Percentiles rank a stretch among this genome's conserved stretches.
phyloP scores from a whole-genome alignment of 2,888 invertebrate genomes.

The Encarsia formosa region DNA sequence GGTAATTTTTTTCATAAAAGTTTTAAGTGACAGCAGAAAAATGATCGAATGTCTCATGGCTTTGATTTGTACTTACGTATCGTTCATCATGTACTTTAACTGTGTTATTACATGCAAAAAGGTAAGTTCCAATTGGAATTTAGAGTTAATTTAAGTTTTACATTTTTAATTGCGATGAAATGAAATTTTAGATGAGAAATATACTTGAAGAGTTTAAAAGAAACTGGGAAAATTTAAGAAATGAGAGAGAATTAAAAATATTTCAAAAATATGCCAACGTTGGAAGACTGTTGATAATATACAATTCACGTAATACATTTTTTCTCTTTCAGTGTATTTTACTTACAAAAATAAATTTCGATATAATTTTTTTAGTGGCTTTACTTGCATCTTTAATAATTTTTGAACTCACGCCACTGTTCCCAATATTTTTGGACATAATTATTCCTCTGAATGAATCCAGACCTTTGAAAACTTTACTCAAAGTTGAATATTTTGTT shows the following conservation, averaged over 20 bases:
- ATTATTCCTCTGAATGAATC: slow-evolving; percentile 2
- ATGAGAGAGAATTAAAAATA: slow-evolving; percentile 1
- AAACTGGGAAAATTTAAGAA: neutral
- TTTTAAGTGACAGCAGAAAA: neutral
- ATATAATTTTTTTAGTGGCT: neutral
- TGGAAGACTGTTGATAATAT: neutral
- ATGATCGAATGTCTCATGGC: slow-evolving; percentile 14
- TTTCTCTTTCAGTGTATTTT: neutral
- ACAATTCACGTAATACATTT: slow-evolving; percentile 3
- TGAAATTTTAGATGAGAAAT: slow-evolving; percentile 3
- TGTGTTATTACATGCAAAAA: neutral
- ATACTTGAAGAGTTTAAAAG: neutral
- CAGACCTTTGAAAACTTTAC: neutral
- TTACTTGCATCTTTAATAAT: neutral
- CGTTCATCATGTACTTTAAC: slow-evolving; percentile 1
- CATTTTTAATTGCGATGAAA: neutral
- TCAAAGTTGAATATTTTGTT: slow-evolving; percentile 11
- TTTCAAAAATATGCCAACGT: neutral
- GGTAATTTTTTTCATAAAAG: slow-evolving; percentile 11
- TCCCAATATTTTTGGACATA: slow-evolving; percentile 2
- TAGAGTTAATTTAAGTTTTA: too few relatives aligned
- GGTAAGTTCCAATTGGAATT: slow-evolving; percentile 6
- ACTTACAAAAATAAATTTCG: neutral
- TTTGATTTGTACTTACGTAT: slow-evolving; percentile 6
- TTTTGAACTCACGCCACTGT: neutral